Base-by-base conservation (phyloP, 2,888 invertebrate genomes). In the Phaonia tiefii region DNA sequence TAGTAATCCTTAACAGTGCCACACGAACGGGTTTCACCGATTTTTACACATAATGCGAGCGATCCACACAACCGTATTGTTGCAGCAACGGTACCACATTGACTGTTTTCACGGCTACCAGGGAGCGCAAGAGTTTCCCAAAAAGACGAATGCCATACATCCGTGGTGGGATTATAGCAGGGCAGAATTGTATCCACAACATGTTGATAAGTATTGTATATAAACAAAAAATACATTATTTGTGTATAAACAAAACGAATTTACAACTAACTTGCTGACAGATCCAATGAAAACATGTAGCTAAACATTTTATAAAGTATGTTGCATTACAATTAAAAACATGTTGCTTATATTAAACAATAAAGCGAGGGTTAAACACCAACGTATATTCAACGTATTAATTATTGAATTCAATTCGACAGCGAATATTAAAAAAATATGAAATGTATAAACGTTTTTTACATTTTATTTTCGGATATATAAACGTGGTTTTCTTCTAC, bases 11-110 rank as follows among this genome's bases (percentile, higher is more conserved):
- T 44, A 1, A 65, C 15, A 15, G 46, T 8, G 26, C 26, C 25
- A 56, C 56, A 25, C 65, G n/a, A 20, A 25, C 25, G 42, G 4
- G 15, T 58, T 65, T 37, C 42, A 56, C 31, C n/a, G n/a, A 39
- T 20, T 31, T 69, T 25, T 17, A 22, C 0, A 25, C 56, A 26
- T 26, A 22, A 44, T 13, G 54, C 25, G 25, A 72, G 66, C 79
- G 75, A 20, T 4, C 15, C 37, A 15, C 31, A 20, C 42, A 44
- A 71, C n/a, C 66, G 65, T 72, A 25, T 67, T 31, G 46, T 67
- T 75, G 72, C 66, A 79, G 15, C 58, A 67, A 67, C 63, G 79
- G 60, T 60, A 71, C 71, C 71, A 54, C 42, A 46, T 54, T 46
- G 75, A 79, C 79, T 79, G 67, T 15, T 26, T 37, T 25, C 37